Percentiles rank a stretch among this genome's conserved stretches.
Evolutionary conservation across 2,113 vertebrate genomes (phyloP).

Genomic region (Onychostruthus taczanowskii): DNA sequence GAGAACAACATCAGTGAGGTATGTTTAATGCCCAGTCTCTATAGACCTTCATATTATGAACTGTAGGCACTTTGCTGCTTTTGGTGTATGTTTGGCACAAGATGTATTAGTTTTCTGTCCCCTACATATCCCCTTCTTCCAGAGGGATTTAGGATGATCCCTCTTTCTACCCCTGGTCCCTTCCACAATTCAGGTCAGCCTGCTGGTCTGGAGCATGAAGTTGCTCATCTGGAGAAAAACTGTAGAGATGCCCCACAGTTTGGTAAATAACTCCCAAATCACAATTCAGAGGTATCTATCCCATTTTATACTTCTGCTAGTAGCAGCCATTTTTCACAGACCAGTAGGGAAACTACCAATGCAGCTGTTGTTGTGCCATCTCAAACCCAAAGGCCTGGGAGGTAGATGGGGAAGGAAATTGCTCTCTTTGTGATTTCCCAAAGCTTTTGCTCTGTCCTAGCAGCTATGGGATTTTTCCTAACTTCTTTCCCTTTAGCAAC

Average conservation of each 20-base stretch:
- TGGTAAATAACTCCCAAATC: background rate
- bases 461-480: background rate
- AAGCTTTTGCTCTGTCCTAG: background rate
- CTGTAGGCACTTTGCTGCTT: background rate
- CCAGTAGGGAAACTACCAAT: background rate
- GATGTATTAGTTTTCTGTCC: background rate
- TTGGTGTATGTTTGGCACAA: background rate
- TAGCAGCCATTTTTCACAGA: background rate
- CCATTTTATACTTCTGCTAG: background rate
- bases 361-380: background rate
- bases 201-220: background rate
- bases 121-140: background rate
- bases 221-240: background rate
- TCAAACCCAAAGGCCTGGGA: background rate
- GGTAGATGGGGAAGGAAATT: background rate
- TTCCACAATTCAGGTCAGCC: background rate
- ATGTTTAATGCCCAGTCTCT: background rate
- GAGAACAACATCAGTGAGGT: background rate
- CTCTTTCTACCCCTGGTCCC: background rate
- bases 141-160: background rate
- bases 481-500: conserved; percentile 6
- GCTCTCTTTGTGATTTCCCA: background rate
- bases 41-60: background rate
- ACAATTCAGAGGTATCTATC: background rate
- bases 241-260: background rate